phyloP scores from a whole-genome alignment of 2,888 invertebrate species.

The Andrena minutula region DNA sequence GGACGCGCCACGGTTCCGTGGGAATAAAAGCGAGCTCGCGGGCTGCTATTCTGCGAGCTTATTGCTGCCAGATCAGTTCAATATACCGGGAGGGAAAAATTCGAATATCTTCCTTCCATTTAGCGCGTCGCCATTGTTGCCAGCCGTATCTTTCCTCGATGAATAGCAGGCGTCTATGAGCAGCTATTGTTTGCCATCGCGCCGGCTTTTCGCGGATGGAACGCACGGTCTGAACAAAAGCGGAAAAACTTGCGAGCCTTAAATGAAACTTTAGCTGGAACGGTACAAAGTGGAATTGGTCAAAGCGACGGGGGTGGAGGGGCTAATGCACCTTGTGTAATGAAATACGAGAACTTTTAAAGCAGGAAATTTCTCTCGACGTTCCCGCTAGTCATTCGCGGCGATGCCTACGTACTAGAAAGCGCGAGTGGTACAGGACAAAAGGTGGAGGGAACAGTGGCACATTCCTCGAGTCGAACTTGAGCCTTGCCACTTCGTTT shows the following conservation, averaged over 20 bases:
- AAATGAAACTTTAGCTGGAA: slow-evolving; percentile 14
- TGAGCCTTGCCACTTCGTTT: slow-evolving; percentile 10
- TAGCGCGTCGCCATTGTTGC: slow-evolving; percentile 38
- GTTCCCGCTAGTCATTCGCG: not conserved
- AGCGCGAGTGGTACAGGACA: not conserved
- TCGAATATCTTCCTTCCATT: slow-evolving; percentile 35
- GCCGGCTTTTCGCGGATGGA: slow-evolving; percentile 4
- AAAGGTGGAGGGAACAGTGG: not conserved
- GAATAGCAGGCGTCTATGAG: slow-evolving; percentile 6
- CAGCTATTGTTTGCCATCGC: slow-evolving; percentile 40
- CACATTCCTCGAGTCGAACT: slow-evolving; percentile 5
- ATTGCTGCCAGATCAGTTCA: slow-evolving; percentile 27
- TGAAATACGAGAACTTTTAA: slow-evolving; percentile 11
- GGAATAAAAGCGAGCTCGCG: slow-evolving; percentile 12
- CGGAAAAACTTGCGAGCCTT: slow-evolving; percentile 20
- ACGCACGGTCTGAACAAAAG: slow-evolving; percentile 10
- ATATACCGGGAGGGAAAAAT: slow-evolving; percentile 20
- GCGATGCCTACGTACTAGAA: no score
- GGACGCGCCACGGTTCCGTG: slow-evolving; percentile 8
- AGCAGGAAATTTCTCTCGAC: not conserved
- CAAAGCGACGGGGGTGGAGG: not conserved
- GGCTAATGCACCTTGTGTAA: slow-evolving; percentile 3
- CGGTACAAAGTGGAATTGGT: slow-evolving; percentile 15
- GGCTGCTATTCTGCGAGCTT: not conserved
- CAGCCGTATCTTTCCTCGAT: slow-evolving; percentile 18